Conservation (phyloP, 2,113 vertebrate species). For the Otis tarda region DNA sequence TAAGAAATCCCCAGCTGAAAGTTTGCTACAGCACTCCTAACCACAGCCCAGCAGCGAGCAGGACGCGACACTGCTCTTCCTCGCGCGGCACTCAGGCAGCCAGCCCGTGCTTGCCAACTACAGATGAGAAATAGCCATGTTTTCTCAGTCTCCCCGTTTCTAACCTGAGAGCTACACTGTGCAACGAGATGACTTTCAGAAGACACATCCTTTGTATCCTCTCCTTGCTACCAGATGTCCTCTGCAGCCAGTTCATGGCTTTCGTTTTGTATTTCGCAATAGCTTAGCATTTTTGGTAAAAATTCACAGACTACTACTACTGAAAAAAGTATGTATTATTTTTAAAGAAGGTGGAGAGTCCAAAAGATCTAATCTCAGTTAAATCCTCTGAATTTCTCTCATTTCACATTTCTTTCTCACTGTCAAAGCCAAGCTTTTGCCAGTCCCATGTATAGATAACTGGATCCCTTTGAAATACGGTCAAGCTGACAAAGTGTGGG, state of each 20-base stretch:
- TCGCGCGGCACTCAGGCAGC: rapidly evolving
- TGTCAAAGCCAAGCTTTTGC: background rate
- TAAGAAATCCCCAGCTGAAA: conserved; percentile 13
- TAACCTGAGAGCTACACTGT: background rate
- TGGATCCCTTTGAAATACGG: background rate
- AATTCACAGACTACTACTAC: background rate
- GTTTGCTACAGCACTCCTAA: background rate
- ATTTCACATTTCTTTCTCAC: background rate
- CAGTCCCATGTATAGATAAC: background rate
- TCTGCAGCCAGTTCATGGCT: background rate
- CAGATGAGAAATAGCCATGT: background rate
- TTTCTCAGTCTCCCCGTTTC: conserved; percentile 24
- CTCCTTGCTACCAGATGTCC: conserved; percentile 48
- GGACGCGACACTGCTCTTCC: background rate
- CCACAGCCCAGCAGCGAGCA: conserved; percentile 15
- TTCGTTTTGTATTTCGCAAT: background rate
- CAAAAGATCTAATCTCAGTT: background rate
- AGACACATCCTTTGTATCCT: background rate
- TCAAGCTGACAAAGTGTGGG: background rate
- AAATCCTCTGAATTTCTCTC: background rate
- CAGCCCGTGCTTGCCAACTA: background rate
- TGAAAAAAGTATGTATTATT: background rate
- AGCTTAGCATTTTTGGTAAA: background rate
- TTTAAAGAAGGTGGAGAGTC: background rate
- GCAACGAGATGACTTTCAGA: background rate